Evolutionary conservation across 1,140 invertebrate genomes (phyloP).

Genomic region (Aporrectodea caliginosa): DNA sequence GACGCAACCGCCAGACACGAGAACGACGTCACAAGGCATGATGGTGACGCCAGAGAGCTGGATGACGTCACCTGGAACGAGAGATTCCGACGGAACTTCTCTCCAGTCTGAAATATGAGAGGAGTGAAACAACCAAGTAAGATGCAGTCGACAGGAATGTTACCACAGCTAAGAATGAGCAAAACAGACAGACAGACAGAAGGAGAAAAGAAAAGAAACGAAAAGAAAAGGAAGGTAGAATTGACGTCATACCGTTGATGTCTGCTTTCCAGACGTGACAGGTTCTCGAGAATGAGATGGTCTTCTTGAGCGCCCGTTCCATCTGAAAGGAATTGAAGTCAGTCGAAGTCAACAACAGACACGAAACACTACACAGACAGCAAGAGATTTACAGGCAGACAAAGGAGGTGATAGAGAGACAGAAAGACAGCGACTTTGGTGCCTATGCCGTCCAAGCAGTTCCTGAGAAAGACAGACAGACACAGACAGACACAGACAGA

Average conservation of each 20-base stretch:
- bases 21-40: constrained; percentile 62
- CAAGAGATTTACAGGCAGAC: not conserved
- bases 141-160: not conserved
- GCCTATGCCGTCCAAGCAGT: too few species aligned
- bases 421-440: too few species aligned
- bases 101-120: not conserved
- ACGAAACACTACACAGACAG: not conserved
- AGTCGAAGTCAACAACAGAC: not conserved
- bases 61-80: constrained; percentile 80
- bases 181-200: not conserved
- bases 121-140: not conserved
- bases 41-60: constrained; percentile 75
- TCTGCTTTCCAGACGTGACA: not conserved
- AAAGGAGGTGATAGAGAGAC: too few species aligned
- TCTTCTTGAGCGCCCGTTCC: constrained; percentile 24
- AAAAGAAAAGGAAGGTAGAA: not conserved
- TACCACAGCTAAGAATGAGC: not conserved
- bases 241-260: not conserved
- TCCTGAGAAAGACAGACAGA: too few species aligned
- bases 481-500: too few species aligned
- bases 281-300: not conserved
- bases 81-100: not conserved
- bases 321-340: constrained; percentile 16
- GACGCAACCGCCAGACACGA: constrained; percentile 45
- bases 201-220: not conserved